Conservation (phyloP, 1,140 invertebrate species). For the Lucilia sericata region DNA sequence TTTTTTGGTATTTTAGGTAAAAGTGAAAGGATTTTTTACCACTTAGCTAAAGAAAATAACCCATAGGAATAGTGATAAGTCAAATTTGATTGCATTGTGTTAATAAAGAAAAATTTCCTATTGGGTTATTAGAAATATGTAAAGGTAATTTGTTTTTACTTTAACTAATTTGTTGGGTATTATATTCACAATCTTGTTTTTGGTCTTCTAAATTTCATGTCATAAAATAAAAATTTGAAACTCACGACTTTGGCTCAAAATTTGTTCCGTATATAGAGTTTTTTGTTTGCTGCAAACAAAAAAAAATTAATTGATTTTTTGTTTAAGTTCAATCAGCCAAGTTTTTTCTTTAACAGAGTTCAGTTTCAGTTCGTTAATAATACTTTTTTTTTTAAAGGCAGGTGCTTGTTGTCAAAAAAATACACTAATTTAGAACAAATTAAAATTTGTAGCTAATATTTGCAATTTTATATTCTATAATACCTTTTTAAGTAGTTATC, state of each 20-base stretch:
- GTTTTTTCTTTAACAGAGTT: not conserved
- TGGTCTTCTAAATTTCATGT: constrained; percentile 20
- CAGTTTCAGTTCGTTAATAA: not conserved
- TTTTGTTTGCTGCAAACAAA: not conserved
- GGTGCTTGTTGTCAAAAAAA: not conserved
- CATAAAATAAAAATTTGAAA: constrained; percentile 17
- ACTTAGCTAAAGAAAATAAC: not conserved
- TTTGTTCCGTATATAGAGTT: not conserved
- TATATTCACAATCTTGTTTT: not conserved
- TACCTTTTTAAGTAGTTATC: not conserved
- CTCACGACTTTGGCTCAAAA: not conserved
- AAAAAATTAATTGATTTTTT: constrained; percentile 21
- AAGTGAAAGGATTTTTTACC: constrained; percentile 15
- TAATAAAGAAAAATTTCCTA: not conserved
- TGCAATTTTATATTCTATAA: not conserved
- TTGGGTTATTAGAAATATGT: not conserved
- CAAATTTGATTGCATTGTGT: not conserved
- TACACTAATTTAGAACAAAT: not conserved
- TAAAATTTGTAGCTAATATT: not conserved
- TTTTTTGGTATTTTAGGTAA: not conserved
- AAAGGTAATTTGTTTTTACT: constrained; percentile 7
- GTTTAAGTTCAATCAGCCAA: not conserved
- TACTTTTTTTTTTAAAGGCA: not conserved
- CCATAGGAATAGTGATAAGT: not conserved
- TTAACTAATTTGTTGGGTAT: not conserved